phyloP scores from a whole-genome alignment of 2,888 invertebrate genomes.

The Xestobium rufovillosum region DNA sequence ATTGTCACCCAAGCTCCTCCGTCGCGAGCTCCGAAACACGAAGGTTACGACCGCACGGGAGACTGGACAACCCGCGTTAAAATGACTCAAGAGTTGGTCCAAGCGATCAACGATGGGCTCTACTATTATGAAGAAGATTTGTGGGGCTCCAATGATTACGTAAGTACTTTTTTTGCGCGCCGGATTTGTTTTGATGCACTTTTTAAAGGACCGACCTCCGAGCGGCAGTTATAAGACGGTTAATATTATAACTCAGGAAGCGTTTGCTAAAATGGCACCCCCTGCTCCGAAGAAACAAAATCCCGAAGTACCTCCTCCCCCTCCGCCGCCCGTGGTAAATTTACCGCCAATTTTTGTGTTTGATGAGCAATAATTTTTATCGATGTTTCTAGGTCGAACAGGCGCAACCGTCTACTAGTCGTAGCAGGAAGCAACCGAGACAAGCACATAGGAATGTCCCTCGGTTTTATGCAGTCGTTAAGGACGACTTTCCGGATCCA shows the following conservation, averaged over 20 bases:
- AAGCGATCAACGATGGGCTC: conserved; percentile 95
- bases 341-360: no score
- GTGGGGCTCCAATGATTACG: conserved; percentile 61
- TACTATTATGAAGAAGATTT: conserved; percentile 93
- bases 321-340: conserved; percentile 52
- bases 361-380: conserved; percentile 4
- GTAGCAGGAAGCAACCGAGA: conserved; percentile 19
- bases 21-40: conserved; percentile 67
- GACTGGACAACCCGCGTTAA: conserved; percentile 86
- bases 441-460: conserved; percentile 54
- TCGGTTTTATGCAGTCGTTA: conserved; percentile 91
- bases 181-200: no score
- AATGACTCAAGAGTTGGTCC: conserved; percentile 89
- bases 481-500: conserved; percentile 60
- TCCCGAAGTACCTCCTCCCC: conserved; percentile 77
- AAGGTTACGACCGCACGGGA: conserved; percentile 84
- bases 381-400: conserved; percentile 3
- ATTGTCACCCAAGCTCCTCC: conserved; percentile 76
- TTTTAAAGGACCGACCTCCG: conserved; percentile 43
- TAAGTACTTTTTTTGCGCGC: conserved; percentile 30
- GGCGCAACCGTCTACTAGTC: conserved; percentile 19
- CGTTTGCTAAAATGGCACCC: conserved; percentile 72
- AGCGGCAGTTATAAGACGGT: conserved; percentile 72
- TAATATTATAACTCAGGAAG: conserved; percentile 79
- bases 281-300: conserved; percentile 58